phyloP scores from a whole-genome alignment of 1,140 invertebrate genomes.

The Saccostrea glomerata region DNA sequence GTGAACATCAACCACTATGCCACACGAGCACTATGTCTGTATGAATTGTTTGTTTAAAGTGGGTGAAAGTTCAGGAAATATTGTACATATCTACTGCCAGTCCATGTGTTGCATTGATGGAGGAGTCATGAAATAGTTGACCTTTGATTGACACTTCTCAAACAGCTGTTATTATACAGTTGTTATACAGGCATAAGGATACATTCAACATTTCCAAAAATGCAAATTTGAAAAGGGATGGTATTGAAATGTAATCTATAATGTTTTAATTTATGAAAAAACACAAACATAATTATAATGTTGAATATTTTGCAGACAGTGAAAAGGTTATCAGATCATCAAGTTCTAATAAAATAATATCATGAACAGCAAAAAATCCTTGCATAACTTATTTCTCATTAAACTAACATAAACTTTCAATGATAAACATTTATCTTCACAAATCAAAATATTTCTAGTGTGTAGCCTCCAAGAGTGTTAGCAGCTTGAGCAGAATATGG shows the following conservation, averaged over 20 bases:
- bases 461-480: slow-evolving; percentile 4
- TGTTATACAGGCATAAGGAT: too few relatives aligned
- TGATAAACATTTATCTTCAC: slow-evolving; percentile 31
- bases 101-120: too few relatives aligned
- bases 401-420: slow-evolving; percentile 20
- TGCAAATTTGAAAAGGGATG: not conserved
- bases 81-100: too few relatives aligned
- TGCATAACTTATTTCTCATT: slow-evolving; percentile 24
- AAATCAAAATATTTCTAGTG: slow-evolving; percentile 29
- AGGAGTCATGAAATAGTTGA: too few relatives aligned
- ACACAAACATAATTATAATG: not conserved
- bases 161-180: too few relatives aligned
- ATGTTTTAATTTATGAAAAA: not conserved
- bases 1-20: too few relatives aligned
- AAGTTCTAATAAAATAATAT: slow-evolving; percentile 22
- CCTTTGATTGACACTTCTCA: too few relatives aligned
- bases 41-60: too few relatives aligned
- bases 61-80: too few relatives aligned
- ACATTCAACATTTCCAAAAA: not conserved
- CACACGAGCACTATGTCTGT: too few relatives aligned
- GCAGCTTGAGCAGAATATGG: not conserved
- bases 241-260: not conserved
- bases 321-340: not conserved
- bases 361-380: not conserved
- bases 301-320: not conserved